Percentiles rank a stretch among this genome's conserved stretches.
Conservation (phyloP, 1,140 invertebrate genomes). For the Choristoneura fumiferana region DNA sequence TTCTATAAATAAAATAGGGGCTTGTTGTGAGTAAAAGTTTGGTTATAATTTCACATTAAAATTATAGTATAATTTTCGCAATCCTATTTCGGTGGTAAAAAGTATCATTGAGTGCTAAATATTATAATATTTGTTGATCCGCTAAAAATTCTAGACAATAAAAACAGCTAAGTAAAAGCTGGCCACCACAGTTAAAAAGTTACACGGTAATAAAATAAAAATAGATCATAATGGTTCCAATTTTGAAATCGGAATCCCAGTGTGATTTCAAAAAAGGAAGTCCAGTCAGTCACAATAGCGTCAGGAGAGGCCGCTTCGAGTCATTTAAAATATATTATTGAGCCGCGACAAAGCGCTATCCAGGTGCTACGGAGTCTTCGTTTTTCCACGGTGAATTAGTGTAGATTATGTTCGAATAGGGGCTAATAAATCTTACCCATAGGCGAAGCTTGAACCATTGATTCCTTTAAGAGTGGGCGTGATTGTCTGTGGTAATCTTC, state of each 20-base stretch:
- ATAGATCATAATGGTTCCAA: conserved; percentile 9
- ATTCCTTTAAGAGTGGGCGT: conserved; percentile 56
- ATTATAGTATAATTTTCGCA: too few relatives aligned
- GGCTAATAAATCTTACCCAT: conserved; percentile 67
- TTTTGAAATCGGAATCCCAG: conserved; percentile 21
- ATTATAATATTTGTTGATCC: too few relatives aligned
- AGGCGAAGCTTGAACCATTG: conserved; percentile 49
- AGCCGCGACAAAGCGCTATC: conserved; percentile 59
- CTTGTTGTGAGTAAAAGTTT: too few relatives aligned
- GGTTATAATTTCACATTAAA: too few relatives aligned
- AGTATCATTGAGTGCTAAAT: too few relatives aligned
- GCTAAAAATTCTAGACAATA: too few relatives aligned
- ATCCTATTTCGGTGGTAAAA: too few relatives aligned
- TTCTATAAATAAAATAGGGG: too few relatives aligned
- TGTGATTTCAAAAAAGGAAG: conserved; percentile 53
- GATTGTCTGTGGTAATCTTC: conserved; percentile 59
- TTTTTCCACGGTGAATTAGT: conserved; percentile 72
- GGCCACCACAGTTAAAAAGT: conserved; percentile 10
- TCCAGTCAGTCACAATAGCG: conserved; percentile 57
- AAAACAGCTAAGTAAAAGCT: background rate
- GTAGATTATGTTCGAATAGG: conserved; percentile 65
- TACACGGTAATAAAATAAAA: conserved; percentile 17
- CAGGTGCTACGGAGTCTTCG: conserved; percentile 54
- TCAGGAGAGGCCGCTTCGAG: conserved; percentile 50
- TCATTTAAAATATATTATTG: conserved; percentile 76